Evolutionary conservation across 1,140 invertebrate genomes (phyloP).

Genomic region (Drosophila rhopaloa): DNA sequence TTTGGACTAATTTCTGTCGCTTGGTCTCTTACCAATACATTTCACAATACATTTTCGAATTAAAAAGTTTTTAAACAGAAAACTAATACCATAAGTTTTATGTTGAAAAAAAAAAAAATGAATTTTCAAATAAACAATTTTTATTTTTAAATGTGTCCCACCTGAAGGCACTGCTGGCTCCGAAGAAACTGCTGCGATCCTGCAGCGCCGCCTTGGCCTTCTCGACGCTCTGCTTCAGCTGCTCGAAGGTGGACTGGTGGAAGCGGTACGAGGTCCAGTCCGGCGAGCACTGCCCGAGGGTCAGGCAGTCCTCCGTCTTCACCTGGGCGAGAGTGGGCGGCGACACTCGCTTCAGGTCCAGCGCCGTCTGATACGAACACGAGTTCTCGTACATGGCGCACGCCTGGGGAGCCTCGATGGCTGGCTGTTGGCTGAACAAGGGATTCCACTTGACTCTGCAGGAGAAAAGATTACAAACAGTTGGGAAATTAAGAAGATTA

Average conservation of each 20-base stretch:
- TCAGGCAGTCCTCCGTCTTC: constrained; percentile 87
- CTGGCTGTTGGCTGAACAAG: constrained; percentile 68
- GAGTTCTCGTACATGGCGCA: constrained; percentile 93
- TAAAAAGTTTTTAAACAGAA: no score
- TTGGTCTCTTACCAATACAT: no score
- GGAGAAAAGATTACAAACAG: background rate
- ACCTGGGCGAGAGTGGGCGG: constrained; percentile 84
- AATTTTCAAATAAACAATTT: no score
- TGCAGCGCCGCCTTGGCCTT: constrained; percentile 94
- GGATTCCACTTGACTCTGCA: constrained; percentile 82
- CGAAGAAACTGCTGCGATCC: constrained; percentile 85
- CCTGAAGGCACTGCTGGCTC: constrained; percentile 83
- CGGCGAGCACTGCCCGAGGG: constrained; percentile 84
- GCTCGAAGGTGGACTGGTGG: constrained; percentile 93
- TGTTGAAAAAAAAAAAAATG: no score
- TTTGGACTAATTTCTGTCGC: no score
- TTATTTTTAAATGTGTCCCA: constrained; percentile 7
- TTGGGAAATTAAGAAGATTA: background rate
- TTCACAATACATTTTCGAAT: no score
- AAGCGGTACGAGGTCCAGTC: constrained; percentile 91
- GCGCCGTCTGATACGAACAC: constrained; percentile 93
- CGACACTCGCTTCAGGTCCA: constrained; percentile 91
- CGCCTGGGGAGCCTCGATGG: constrained; percentile 55
- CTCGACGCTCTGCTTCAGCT: constrained; percentile 94
- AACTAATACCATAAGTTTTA: no score